Evolutionary conservation across 2,888 invertebrate species (phyloP).

Genomic region (Ommatoiulus sabulosus): DNA sequence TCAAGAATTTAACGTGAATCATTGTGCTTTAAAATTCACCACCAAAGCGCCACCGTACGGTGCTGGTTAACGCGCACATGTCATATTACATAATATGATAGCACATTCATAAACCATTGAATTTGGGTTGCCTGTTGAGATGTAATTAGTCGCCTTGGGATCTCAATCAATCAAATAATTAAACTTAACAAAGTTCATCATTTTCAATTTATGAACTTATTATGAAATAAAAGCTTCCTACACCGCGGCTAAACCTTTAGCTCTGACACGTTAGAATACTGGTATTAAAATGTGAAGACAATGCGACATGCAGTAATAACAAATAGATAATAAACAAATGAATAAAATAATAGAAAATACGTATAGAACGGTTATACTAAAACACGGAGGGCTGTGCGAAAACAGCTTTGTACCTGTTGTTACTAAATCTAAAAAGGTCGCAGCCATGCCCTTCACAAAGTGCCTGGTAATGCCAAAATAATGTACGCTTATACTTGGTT

Average conservation of each 20-base stretch:
- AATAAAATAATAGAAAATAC: too few relatives aligned
- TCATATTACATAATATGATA: too few relatives aligned
- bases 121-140: too few relatives aligned
- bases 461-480: neutral
- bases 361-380: neutral
- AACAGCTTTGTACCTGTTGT: slow-evolving; percentile 9
- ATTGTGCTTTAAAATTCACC: too few relatives aligned
- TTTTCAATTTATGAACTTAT: neutral
- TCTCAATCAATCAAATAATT: too few relatives aligned
- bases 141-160: too few relatives aligned
- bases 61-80: too few relatives aligned
- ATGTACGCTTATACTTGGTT: neutral
- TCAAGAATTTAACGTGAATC: too few relatives aligned
- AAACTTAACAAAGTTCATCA: neutral
- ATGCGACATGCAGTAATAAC: neutral
- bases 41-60: too few relatives aligned
- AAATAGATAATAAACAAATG: too few relatives aligned
- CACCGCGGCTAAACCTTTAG: neutral
- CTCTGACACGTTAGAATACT: neutral
- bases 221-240: neutral
- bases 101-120: too few relatives aligned
- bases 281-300: neutral
- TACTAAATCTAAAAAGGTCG: neutral
- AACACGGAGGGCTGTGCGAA: slow-evolving; percentile 3
- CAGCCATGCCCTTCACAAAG: neutral